Percentiles rank a stretch among this genome's conserved stretches.
phyloP scores from a whole-genome alignment of 2,797 vertebrate species.

The Leucoraja ocellata region DNA sequence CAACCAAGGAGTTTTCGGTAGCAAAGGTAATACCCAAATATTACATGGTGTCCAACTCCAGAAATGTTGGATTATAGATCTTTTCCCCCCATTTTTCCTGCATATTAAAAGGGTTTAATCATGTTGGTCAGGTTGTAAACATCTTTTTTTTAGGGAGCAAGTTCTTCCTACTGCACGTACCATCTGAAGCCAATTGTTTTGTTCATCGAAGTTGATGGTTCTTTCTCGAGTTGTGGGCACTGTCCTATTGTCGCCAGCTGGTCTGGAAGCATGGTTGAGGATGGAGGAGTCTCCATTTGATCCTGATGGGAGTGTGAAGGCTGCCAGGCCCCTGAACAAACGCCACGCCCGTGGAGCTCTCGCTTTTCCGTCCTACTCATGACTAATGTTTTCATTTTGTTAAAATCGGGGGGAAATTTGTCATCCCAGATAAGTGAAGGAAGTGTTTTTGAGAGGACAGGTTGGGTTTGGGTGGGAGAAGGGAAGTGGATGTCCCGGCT shows the following conservation, averaged over 20 bases:
- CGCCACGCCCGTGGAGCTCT: background rate
- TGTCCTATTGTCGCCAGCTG: slow-evolving; percentile 55
- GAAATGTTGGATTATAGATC: slow-evolving; percentile 28
- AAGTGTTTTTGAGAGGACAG: background rate
- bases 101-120: slow-evolving; percentile 73
- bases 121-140: slow-evolving; percentile 82
- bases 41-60: slow-evolving; percentile 22
- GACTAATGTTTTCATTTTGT: background rate
- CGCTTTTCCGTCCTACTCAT: background rate
- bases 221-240: slow-evolving; percentile 51
- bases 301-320: background rate
- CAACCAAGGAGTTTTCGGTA: slow-evolving; percentile 72
- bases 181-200: slow-evolving; percentile 23
- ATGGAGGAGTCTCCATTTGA: slow-evolving; percentile 65
- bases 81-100: slow-evolving; percentile 62
- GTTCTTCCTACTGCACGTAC: slow-evolving; percentile 45
- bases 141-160: slow-evolving; percentile 56
- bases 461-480: no score
- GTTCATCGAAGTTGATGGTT: slow-evolving; percentile 40
- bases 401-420: background rate
- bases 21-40: slow-evolving; percentile 67
- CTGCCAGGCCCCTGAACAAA: background rate
- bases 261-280: slow-evolving; percentile 64
- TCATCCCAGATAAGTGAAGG: slow-evolving; percentile 13
- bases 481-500: background rate